These are phyloP conservation scores for Muscidifurax raptorellus DNA, from an alignment of 1,140 invertebrate genomes.

Conservation along the genomic window DNA sequence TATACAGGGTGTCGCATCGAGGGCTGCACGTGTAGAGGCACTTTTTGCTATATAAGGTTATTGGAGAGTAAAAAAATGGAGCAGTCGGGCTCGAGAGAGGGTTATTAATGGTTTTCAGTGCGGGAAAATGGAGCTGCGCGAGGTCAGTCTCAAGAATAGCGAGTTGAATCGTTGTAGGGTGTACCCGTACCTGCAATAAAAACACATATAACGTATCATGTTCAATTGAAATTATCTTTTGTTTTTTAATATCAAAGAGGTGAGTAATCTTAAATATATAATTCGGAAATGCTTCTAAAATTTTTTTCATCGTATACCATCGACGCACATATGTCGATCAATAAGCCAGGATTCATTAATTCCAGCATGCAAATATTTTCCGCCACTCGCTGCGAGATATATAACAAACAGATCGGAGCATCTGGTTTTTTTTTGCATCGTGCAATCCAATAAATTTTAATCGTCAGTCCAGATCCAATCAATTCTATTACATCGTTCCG, in stretches of 20 bases:
- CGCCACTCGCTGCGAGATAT: background rate
- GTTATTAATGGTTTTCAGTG: conserved; percentile 22
- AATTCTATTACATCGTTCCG: conserved; percentile 22
- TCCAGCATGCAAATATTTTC: background rate
- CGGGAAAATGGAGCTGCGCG: background rate
- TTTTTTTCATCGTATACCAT: no score
- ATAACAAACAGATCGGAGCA: background rate
- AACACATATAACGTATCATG: no score
- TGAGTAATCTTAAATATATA: no score
- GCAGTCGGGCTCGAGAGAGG: background rate
- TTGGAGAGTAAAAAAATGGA: background rate
- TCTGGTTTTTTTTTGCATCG: background rate
- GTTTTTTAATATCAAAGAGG: no score
- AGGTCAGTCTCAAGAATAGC: no score
- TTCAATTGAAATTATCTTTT: no score
- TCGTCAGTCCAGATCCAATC: background rate
- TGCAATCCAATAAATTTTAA: conserved; percentile 28
- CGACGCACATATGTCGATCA: background rate
- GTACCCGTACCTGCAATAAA: no score
- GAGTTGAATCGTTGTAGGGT: no score
- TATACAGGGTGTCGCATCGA: conserved; percentile 22
- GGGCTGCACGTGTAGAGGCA: background rate
- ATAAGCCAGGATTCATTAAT: background rate
- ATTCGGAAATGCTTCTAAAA: no score
- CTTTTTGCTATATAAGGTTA: background rate